Base-by-base conservation (phyloP, 2,797 vertebrate genomes). In the Danio aesculapii region DNA sequence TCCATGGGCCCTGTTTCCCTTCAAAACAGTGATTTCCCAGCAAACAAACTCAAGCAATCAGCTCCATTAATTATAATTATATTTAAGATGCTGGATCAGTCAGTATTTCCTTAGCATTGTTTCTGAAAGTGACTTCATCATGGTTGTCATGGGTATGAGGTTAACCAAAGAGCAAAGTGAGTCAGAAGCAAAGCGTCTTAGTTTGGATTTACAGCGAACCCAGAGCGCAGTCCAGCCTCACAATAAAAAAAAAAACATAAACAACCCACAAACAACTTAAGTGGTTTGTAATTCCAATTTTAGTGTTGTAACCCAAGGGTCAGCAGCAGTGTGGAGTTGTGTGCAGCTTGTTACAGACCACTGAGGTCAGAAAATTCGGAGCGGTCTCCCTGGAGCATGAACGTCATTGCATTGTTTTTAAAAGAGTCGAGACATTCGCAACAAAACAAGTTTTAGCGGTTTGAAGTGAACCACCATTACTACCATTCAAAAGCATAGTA, bases 161-260 rank as follows among this genome's bases (percentile, higher is more conserved):
- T 71, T 49, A 79, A 53, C 13, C 17, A 39, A 21, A 63, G 39
- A 46, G 68, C 57, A 61, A 63, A 62, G 68, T 72, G 77, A 79
- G 77, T 72, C 77, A 79, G 55, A 79, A 52, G 30, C 21, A 70
- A 44, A 52, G 77, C 6, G 17, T 14, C 11, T 72, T 66, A 17
- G 14, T 58, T 57, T 73, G 6, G 43, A 41, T 80, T 80, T 74
- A 80, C 61, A 74, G 39, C 4, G 12, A 49, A 66, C 52, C 59
- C 39, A 64, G 43, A 66, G 77, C 30, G 44, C 30, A 62, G 67
- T 17, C 58, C 46, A 61, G 77, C 49, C 68, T 53, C 49, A 55
- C 68, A 63, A 72, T 72, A 72, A 72, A 73, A 74, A 72, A 73
- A 74, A 47, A 44, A 49, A 49, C 59, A 73, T 80, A 73, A 14